Evolutionary conservation across 2,797 vertebrate species (phyloP), one percentile per base, ranked within the genome.

Genomic region (Australoheros facetus): DNA sequence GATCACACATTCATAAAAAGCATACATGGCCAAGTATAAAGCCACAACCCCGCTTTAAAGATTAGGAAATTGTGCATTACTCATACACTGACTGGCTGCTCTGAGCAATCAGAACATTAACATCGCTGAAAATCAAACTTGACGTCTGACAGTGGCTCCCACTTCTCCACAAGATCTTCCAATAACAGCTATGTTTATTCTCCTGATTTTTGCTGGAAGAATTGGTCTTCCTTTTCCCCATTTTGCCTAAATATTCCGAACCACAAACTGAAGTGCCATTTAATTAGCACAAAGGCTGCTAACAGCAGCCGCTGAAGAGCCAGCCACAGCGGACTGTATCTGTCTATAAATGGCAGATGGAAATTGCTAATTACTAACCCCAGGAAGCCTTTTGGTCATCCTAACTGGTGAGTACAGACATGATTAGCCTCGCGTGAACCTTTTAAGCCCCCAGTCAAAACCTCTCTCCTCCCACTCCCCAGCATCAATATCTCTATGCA

Each of bases 401-500:
- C 82, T 83, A 56, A 88, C 77, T 1, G 23, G 30, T 80, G 84
- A 84, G 21, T 51, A 70, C 59, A 56, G 84, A 83, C 71, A 88
- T 80, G 89, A 93, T 92, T 91, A 91, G 85, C 91, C 89, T 85
- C 0, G 2, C 16, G 4, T 88, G 80, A 92, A 86, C 91, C 82
- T 54, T 42, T 30, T 54, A 75, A 88, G 66, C 86, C 80, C 58
- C 2, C 17, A 79, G 58, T 77, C 80, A 83, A 71, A 78, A 59
- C 73, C 71, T 77, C 81, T 75, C 70, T 54, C 71, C 71, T 81
- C 59, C 59, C 78, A 69, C 80, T 79, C 58, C 56, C 34, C 70
- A 23, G 59, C 82, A 79, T 85, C 84, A 79, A 85, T 87, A 85
- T 82, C 66, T n/a, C 89, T 87, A 92, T 92, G 90, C 93, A 94